These are phyloP conservation scores for Schizopygopsis malacanthus DNA, from an alignment of 2,797 vertebrate genomes.

Conservation along the genomic window DNA sequence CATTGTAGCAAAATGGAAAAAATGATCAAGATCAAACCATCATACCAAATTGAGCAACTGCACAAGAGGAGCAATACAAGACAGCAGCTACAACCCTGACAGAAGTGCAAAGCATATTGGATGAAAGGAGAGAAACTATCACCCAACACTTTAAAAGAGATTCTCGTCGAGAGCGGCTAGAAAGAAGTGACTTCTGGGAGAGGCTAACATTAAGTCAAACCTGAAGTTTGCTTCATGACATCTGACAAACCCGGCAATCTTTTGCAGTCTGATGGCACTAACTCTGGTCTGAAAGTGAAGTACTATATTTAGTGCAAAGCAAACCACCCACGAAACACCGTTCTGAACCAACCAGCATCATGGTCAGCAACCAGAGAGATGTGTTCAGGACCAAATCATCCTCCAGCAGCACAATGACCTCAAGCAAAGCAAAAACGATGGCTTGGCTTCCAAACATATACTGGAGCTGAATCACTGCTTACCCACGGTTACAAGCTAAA, in stretches of 20 bases:
- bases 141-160: conserved; percentile 1
- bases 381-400: background rate
- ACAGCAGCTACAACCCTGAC: background rate
- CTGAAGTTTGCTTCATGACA: conserved; percentile 10
- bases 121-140: conserved; percentile 14
- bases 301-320: conserved; percentile 3
- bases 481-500: background rate
- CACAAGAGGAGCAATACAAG: conserved; percentile 23
- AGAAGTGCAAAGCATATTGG: background rate
- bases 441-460: background rate
- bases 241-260: conserved; percentile 22
- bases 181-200: background rate
- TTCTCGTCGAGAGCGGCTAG: background rate
- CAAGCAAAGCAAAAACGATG: background rate
- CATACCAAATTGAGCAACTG: conserved; percentile 7
- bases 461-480: background rate
- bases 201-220: conserved; percentile 20
- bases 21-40: conserved; percentile 22
- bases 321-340: background rate
- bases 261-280: conserved; percentile 15
- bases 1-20: conserved; percentile 13
- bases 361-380: conserved; percentile 3
- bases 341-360: background rate
- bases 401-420: conserved; percentile 1
- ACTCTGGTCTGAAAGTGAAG: conserved; percentile 6